These are phyloP conservation scores for Centropus unirufus DNA, from an alignment of 2,113 vertebrate species.

Conservation along the genomic window DNA sequence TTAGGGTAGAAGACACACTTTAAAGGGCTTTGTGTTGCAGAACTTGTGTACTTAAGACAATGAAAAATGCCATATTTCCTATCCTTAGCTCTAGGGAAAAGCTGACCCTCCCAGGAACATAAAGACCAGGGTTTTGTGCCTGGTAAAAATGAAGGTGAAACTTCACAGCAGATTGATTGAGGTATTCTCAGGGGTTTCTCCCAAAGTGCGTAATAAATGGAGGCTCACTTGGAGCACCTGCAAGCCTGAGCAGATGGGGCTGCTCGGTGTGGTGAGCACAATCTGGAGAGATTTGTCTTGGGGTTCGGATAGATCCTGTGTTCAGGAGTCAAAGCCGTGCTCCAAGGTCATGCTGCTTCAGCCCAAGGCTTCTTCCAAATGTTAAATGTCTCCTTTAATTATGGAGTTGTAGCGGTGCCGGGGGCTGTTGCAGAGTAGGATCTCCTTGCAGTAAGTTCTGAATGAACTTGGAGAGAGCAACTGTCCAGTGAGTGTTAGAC, in stretches of 20 bases:
- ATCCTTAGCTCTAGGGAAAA: background rate
- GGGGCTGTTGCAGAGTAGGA: background rate
- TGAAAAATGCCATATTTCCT: background rate
- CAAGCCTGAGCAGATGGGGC: slow-evolving; percentile 33
- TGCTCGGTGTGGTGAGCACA: slow-evolving; percentile 21
- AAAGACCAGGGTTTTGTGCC: background rate
- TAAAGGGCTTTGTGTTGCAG: background rate
- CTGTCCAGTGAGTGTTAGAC: background rate
- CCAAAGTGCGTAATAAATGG: slow-evolving; percentile 13
- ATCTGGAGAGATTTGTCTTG: slow-evolving; percentile 15
- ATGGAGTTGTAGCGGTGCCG: accelerated
- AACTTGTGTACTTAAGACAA: background rate
- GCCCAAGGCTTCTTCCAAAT: background rate
- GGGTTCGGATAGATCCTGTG: background rate
- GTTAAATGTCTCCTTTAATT: background rate
- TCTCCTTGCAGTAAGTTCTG: background rate
- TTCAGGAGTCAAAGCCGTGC: background rate
- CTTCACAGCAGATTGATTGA: slow-evolving; percentile 8
- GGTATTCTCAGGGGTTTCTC: slow-evolving; percentile 40
- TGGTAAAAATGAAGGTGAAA: slow-evolving; percentile 21
- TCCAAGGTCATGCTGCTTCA: slow-evolving; percentile 31
- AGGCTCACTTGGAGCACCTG: slow-evolving; percentile 23
- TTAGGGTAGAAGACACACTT: background rate
- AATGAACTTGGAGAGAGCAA: background rate
- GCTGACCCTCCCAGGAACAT: background rate